Conservation (phyloP, 2,888 invertebrate species). For the Netelia virgata region DNA sequence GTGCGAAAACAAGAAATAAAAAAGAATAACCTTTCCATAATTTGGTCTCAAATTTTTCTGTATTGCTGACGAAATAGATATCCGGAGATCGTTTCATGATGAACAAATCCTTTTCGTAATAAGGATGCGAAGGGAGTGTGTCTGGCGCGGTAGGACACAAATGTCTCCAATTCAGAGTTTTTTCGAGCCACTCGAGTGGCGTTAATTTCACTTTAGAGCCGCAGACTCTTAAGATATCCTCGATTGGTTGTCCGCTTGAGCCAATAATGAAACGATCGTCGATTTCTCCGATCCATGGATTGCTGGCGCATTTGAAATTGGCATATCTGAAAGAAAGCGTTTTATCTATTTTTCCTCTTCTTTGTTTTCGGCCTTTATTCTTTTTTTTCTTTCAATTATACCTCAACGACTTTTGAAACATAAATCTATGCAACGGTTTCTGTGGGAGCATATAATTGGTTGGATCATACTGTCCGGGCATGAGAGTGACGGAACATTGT, state of each 20-base stretch:
- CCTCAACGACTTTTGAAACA: conserved; percentile 78
- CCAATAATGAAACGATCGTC: conserved; percentile 78
- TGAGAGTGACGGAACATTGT: conserved; percentile 90
- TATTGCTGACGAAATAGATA: conserved; percentile 95
- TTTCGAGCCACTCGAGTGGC: conserved; percentile 91
- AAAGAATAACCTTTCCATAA: conserved; percentile 87
- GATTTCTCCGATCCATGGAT: conserved; percentile 88
- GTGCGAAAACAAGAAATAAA: neutral
- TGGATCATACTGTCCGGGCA: conserved; percentile 97
- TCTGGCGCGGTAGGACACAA: conserved; percentile 98
- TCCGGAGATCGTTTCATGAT: conserved; percentile 94
- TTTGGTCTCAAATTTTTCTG: conserved; percentile 89
- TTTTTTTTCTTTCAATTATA: conserved; percentile 47
- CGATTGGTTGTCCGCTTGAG: conserved; percentile 94
- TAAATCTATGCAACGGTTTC: conserved; percentile 94
- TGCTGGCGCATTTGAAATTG: conserved; percentile 92
- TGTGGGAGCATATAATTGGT: conserved; percentile 96
- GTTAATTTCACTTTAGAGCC: conserved; percentile 86
- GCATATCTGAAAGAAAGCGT: conserved; percentile 86
- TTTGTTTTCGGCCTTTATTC: neutral
- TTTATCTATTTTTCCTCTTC: neutral
- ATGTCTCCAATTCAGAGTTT: conserved; percentile 94
- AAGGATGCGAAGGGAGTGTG: conserved; percentile 95
- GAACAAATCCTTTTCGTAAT: conserved; percentile 93
- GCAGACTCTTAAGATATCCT: conserved; percentile 91